Evolutionary conservation across 2,888 invertebrate species (phyloP), one percentile per base, ranked within the genome.

Genomic region (Allolobophora icterica): DNA sequence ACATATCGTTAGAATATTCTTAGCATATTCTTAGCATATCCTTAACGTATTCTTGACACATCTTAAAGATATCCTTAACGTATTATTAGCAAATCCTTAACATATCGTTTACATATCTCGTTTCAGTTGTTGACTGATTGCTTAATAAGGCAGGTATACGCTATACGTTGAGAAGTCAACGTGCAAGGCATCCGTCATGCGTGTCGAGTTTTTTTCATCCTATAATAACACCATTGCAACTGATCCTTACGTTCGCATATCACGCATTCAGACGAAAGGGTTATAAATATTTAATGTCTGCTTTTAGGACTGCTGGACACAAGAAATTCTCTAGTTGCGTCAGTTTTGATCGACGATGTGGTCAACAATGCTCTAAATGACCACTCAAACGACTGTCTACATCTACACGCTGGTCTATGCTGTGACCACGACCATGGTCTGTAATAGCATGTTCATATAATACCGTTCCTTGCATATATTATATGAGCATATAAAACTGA

Each of bases 341-440:
- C 87, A 8, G 87, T 87, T 24, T 38, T 87, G 35, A 38, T 19
- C 87, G 87, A 87, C 11, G 87, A 87, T 35, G 87, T 35, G 87
- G 87, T 87, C 87, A 87, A 38, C 87, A 87, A 87, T 24, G 21
- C 87, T 38, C 19, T 87, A 38, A 87, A 87, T 87, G 87, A 87
- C 87, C 87, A 87, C 38, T 87, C 87, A 11, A 87, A 34, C 19
- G 87, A 87, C 35, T 38, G 87, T 35, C 87, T 35, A 34, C 87
- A 87, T 87, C 87, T 87, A 38, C 87, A 34, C 87, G 87, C 35
- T n/a, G 71, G 71, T n/a, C 71, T 71, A 38, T 87, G 87, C 87
- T 87, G 87, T 87, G 87, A 87, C 87, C 87, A 87, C 87, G 87
- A 87, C 34, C 87, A 87, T 38, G 87, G 87, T 87, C 34, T 35